These are phyloP conservation scores for Drosophila histrio DNA, from an alignment of 2,888 invertebrate genomes.

Conservation along the genomic window DNA sequence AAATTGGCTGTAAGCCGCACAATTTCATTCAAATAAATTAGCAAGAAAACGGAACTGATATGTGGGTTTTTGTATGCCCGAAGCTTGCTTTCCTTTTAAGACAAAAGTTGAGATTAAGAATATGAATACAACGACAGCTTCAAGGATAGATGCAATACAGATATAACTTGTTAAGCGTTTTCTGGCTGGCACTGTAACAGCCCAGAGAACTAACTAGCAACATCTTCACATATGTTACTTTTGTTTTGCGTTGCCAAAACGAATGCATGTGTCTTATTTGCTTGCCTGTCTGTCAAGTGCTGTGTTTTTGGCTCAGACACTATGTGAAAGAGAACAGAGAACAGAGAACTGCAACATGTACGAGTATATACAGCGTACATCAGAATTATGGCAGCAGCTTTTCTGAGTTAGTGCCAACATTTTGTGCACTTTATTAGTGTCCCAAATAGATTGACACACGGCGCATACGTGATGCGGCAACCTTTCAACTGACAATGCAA, in stretches of 20 bases:
- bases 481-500: not conserved
- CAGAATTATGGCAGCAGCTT: constrained; percentile 3
- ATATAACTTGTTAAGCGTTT: not conserved
- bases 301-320: not conserved
- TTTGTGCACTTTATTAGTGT: constrained; percentile 21
- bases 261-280: constrained; percentile 11
- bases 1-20: no score
- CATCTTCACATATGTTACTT: constrained; percentile 10
- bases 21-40: no score
- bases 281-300: constrained; percentile 5
- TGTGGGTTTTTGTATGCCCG: not conserved
- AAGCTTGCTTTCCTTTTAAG: not conserved
- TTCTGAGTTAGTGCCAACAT: constrained; percentile 14
- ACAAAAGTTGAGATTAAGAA: not conserved
- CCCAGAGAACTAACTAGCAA: not conserved
- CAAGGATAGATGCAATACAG: not conserved
- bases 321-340: not conserved
- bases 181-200: not conserved
- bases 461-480: constrained; percentile 13
- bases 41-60: not conserved
- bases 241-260: constrained; percentile 1
- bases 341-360: not conserved
- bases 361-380: not conserved
- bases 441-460: constrained; percentile 10
- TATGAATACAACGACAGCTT: not conserved